These are phyloP conservation scores for Melipona bicolor DNA, from an alignment of 2,888 invertebrate species.

Conservation along the genomic window DNA sequence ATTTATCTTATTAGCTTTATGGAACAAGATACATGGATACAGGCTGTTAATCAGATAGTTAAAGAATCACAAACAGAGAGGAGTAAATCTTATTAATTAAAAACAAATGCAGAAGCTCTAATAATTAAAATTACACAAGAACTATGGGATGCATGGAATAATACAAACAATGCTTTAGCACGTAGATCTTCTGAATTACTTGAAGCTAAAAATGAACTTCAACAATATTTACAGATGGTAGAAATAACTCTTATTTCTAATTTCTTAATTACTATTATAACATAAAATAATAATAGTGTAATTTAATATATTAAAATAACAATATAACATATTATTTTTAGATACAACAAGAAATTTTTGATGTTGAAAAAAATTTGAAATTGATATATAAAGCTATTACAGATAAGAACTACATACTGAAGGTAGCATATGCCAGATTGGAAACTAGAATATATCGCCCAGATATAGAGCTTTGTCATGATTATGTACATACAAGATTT, in stretches of 20 bases:
- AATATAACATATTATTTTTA: slow-evolving; percentile 78
- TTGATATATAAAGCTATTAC: slow-evolving; percentile 94
- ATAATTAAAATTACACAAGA: slow-evolving; percentile 92
- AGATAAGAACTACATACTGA: slow-evolving; percentile 93
- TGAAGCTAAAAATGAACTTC: slow-evolving; percentile 93
- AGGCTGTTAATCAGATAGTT: slow-evolving; percentile 91
- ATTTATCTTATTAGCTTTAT: slow-evolving; percentile 86
- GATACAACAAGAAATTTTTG: slow-evolving; percentile 97
- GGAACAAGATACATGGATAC: slow-evolving; percentile 93
- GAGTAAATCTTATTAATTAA: slow-evolving; percentile 91
- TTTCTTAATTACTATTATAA: too few species aligned
- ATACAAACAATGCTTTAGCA: slow-evolving; percentile 92
- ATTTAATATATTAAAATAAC: neutral
- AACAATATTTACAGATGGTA: slow-evolving; percentile 91
- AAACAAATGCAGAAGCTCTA: slow-evolving; percentile 91
- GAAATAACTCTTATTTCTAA: neutral
- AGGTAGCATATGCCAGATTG: slow-evolving; percentile 94
- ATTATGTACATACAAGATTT: slow-evolving; percentile 92
- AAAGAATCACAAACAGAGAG: slow-evolving; percentile 93
- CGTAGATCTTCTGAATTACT: slow-evolving; percentile 90
- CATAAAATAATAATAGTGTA: too few species aligned
- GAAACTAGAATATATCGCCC: slow-evolving; percentile 95
- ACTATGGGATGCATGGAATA: slow-evolving; percentile 95
- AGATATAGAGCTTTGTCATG: slow-evolving; percentile 95
- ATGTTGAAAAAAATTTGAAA: slow-evolving; percentile 96